These are phyloP conservation scores for Oophaga sylvatica DNA, from an alignment of 2,797 vertebrate genomes.

Conservation along the genomic window DNA sequence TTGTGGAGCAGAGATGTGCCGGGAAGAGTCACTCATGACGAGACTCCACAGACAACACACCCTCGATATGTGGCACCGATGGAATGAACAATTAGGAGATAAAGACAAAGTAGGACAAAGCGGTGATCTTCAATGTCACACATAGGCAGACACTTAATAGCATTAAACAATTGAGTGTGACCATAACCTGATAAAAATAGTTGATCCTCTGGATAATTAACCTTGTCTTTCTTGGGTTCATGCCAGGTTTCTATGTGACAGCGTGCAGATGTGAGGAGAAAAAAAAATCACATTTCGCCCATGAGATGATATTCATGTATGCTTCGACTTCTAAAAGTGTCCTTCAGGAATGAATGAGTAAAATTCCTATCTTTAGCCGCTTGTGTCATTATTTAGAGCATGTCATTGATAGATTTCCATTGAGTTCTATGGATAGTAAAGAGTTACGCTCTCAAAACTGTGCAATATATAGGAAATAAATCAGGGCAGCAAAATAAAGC, in stretches of 20 bases:
- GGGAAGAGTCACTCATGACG: background rate
- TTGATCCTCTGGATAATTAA: constrained; percentile 62
- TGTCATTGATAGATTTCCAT: constrained; percentile 57
- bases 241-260: constrained; percentile 59
- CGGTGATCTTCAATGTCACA: constrained; percentile 59
- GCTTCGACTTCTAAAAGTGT: constrained; percentile 38
- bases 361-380: constrained; percentile 59
- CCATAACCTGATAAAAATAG: constrained; percentile 63
- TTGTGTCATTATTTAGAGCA: constrained; percentile 45
- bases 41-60: constrained; percentile 38
- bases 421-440: constrained; percentile 16
- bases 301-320: constrained; percentile 60
- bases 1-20: background rate
- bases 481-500: background rate
- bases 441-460: constrained; percentile 7
- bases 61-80: constrained; percentile 10
- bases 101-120: constrained; percentile 58
- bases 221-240: constrained; percentile 60
- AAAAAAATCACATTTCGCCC: constrained; percentile 52
- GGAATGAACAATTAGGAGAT: constrained; percentile 45
- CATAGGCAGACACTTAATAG: constrained; percentile 60
- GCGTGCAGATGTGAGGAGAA: constrained; percentile 40
- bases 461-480: background rate
- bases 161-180: constrained; percentile 61
- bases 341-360: constrained; percentile 56